phyloP scores from a whole-genome alignment of 2,888 invertebrate species.

The Melanostoma scalare region DNA sequence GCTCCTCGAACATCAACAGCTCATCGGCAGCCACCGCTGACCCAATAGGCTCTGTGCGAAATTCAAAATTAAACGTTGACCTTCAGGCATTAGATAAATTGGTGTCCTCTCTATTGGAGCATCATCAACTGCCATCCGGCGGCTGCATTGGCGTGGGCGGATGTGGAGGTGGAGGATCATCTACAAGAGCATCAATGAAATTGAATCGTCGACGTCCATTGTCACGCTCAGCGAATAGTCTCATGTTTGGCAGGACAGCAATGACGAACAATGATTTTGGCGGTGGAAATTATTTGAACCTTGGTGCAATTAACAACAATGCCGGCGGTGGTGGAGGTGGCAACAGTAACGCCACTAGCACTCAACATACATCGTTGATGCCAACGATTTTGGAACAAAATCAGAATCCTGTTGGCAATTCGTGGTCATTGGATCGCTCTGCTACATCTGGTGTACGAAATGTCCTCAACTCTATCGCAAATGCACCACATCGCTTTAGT shows the following conservation, averaged over 20 bases:
- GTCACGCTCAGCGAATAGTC: conserved; percentile 80
- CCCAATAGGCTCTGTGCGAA: conserved; percentile 79
- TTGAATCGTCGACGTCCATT: conserved; percentile 81
- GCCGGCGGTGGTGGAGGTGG: conserved; percentile 35
- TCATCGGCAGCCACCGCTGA: conserved; percentile 35
- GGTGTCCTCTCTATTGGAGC: conserved; percentile 84
- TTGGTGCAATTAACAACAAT: conserved; percentile 57
- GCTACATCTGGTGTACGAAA: conserved; percentile 77
- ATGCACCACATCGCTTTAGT: conserved; percentile 77
- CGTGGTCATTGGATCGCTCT: conserved; percentile 77
- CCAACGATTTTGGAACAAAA: conserved; percentile 81
- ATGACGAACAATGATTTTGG: conserved; percentile 51
- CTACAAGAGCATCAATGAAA: conserved; percentile 76
- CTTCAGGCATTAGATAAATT: conserved; percentile 86
- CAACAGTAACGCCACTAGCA: conserved; percentile 46
- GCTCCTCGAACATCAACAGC: conserved; percentile 19
- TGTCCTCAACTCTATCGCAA: conserved; percentile 78
- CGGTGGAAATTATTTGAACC: conserved; percentile 68
- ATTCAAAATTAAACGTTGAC: conserved; percentile 83
- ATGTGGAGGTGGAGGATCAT: conserved; percentile 28
- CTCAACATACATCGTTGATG: conserved; percentile 77
- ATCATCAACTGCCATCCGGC: conserved; percentile 67
- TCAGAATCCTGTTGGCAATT: conserved; percentile 70
- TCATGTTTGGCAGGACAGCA: conserved; percentile 73
- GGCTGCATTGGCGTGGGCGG: too few species aligned